Conservation (phyloP, 2,888 invertebrate species). For the Rutpela maculata region DNA sequence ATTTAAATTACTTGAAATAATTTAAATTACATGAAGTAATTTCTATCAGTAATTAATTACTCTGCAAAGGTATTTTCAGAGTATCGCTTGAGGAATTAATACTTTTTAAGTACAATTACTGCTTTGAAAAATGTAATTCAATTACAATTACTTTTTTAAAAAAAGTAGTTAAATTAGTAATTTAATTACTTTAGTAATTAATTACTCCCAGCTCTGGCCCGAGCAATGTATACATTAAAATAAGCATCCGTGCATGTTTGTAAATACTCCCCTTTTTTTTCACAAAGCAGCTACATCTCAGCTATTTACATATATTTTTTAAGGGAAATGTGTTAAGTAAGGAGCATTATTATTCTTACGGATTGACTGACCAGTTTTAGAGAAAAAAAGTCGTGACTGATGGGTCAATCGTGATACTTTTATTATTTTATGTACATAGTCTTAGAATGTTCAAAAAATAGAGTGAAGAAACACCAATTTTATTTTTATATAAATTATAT, state of each 20-base stretch:
- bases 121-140: too few relatives aligned
- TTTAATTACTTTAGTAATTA: too few relatives aligned
- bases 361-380: neutral
- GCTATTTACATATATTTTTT: constrained; percentile 26
- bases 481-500: constrained; percentile 70
- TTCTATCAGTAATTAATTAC: too few relatives aligned
- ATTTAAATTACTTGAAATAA: too few relatives aligned
- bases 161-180: too few relatives aligned
- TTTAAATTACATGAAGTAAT: too few relatives aligned
- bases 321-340: neutral
- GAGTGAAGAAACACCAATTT: constrained; percentile 67
- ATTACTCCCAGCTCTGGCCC: too few relatives aligned
- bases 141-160: too few relatives aligned
- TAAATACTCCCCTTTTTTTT: constrained; percentile 27
- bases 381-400: neutral
- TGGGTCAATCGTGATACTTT: constrained; percentile 44
- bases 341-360: constrained; percentile 37
- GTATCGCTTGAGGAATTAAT: too few relatives aligned
- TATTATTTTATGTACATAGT: constrained; percentile 25
- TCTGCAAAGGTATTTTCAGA: too few relatives aligned
- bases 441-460: constrained; percentile 52
- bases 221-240: neutral
- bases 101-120: too few relatives aligned
- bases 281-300: constrained; percentile 15
- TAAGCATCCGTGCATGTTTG: constrained; percentile 6